Evolutionary conservation across 1,140 invertebrate genomes (phyloP).

Genomic region (Hypothenemus hampei): DNA sequence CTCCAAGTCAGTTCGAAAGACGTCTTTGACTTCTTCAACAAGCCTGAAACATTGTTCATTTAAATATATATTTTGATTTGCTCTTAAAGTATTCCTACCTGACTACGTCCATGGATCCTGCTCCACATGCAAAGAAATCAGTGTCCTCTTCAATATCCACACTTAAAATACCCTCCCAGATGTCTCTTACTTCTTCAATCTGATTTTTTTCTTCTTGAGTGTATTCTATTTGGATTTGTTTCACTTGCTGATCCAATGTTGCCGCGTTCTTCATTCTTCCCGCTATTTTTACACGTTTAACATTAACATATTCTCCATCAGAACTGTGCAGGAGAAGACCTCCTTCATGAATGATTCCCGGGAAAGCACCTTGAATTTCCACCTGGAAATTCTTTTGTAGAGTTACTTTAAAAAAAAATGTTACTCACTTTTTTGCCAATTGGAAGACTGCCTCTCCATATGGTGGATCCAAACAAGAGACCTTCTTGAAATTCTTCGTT

Average conservation of each 20-base stretch:
- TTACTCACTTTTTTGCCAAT: constrained; percentile 47
- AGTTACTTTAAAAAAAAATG: too few species aligned
- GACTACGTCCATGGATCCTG: constrained; percentile 95
- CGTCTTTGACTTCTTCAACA: constrained; percentile 88
- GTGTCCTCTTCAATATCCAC: constrained; percentile 70
- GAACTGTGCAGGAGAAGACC: constrained; percentile 76
- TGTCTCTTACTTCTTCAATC: constrained; percentile 55
- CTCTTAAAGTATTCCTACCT: constrained; percentile 51
- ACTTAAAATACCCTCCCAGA: constrained; percentile 85
- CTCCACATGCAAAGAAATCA: constrained; percentile 90
- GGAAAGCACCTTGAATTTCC: constrained; percentile 56
- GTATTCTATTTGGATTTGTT: constrained; percentile 61
- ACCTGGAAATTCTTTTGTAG: constrained; percentile 41
- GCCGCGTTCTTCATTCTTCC: constrained; percentile 80
- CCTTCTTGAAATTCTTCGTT: constrained; percentile 57
- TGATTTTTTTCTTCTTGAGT: constrained; percentile 70
- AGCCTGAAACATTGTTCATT: constrained; percentile 54
- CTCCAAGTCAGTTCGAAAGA: constrained; percentile 68
- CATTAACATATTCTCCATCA: constrained; percentile 67
- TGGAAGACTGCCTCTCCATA: constrained; percentile 64
- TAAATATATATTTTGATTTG: too few species aligned
- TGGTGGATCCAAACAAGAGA: constrained; percentile 71
- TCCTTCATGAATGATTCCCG: constrained; percentile 68
- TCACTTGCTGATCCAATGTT: constrained; percentile 67
- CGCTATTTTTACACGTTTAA: constrained; percentile 38